phyloP scores from a whole-genome alignment of 2,113 vertebrate genomes.

The Ameiurus melas region DNA sequence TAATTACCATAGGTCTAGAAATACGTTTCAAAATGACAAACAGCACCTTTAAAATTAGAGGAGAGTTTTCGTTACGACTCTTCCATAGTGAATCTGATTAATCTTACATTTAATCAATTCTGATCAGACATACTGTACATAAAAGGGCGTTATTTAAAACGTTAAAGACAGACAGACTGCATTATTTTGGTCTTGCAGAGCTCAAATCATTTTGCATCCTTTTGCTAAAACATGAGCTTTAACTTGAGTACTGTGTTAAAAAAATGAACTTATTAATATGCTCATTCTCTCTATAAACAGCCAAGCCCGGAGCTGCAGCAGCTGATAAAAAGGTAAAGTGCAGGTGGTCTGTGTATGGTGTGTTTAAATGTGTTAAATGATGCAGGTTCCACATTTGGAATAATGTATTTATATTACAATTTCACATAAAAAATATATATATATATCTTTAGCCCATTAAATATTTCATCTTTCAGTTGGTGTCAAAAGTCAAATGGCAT shows the following conservation, averaged over 20 bases:
- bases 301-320: conserved; percentile 43
- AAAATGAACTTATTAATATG: conserved; percentile 18
- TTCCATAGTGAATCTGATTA: not conserved
- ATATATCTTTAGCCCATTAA: not conserved
- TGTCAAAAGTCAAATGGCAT: not conserved
- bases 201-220: not conserved
- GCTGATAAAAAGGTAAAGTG: conserved; percentile 54
- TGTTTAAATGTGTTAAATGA: not conserved
- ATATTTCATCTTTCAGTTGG: not conserved
- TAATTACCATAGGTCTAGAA: not conserved
- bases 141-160: not conserved
- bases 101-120: not conserved
- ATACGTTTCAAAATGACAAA: not conserved
- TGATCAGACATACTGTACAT: not conserved
- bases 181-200: conserved; percentile 8
- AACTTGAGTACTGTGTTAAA: not conserved
- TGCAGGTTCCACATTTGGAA: not conserved
- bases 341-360: not conserved
- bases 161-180: not conserved
- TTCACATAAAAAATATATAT: not conserved
- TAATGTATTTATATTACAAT: no score
- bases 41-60: not conserved
- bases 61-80: not conserved
- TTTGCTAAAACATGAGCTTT: not conserved
- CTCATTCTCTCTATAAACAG: conserved; percentile 47